phyloP scores from a whole-genome alignment of 2,797 vertebrate genomes.

The Anisognathus igniventris region DNA sequence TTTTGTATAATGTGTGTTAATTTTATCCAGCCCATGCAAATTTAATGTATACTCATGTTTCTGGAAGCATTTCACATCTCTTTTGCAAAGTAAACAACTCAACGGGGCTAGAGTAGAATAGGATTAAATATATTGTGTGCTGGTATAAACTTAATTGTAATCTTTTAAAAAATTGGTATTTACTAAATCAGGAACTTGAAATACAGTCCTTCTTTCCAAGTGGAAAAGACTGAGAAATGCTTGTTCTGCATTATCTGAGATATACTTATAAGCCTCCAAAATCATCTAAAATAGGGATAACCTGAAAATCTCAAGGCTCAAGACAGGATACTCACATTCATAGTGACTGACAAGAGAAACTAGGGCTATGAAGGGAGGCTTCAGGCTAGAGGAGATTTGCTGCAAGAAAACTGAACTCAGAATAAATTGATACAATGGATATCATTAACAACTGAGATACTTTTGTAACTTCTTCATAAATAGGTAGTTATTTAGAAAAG shows the following conservation, averaged over 20 bases:
- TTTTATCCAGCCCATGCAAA: not conserved
- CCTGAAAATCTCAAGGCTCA: not conserved
- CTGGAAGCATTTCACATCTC: not conserved
- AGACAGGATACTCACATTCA: not conserved
- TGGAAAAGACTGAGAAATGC: not conserved
- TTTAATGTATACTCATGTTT: not conserved
- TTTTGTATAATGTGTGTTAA: not conserved
- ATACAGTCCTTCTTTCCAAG: not conserved
- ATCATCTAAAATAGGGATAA: not conserved
- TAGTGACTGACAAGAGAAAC: not conserved
- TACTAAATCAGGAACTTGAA: not conserved
- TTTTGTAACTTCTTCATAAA: not conserved
- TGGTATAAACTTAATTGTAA: not conserved
- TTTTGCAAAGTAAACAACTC: not conserved
- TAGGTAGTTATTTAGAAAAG: not conserved
- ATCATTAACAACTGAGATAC: not conserved
- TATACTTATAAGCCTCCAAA: not conserved
- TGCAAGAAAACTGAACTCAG: not conserved
- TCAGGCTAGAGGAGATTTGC: not conserved
- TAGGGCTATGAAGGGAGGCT: not conserved
- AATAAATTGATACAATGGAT: not conserved
- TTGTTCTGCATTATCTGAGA: not conserved
- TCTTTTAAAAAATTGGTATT: not conserved
- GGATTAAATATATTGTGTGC: not conserved
- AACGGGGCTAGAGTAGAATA: not conserved